These are phyloP conservation scores for Euschistus heros DNA, from an alignment of 1,140 invertebrate species.

Conservation along the genomic window DNA sequence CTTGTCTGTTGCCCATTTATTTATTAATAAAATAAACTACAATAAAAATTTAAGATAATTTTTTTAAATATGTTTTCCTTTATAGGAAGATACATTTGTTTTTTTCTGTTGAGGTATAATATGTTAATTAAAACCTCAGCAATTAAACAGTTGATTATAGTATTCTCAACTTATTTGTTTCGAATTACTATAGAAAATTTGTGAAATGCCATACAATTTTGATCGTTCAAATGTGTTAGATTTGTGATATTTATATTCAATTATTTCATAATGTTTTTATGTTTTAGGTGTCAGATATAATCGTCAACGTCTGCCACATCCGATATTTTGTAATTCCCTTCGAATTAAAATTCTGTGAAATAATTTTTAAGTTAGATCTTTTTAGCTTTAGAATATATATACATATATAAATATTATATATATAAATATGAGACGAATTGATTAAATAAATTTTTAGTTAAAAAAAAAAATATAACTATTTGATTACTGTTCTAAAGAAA, in stretches of 20 bases:
- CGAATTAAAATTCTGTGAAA: background rate
- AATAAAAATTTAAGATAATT: no score
- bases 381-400: background rate
- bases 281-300: background rate
- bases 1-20: no score
- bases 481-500: slow-evolving; percentile 6
- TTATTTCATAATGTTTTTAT: background rate
- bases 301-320: background rate
- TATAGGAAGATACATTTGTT: no score
- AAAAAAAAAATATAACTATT: slow-evolving; percentile 2
- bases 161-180: background rate
- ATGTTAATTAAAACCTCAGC: no score
- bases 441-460: slow-evolving; percentile 6
- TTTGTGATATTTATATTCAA: background rate
- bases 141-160: no score
- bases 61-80: no score
- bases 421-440: slow-evolving; percentile 1
- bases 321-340: slow-evolving; percentile 4
- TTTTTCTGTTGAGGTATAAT: no score
- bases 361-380: slow-evolving; percentile 6
- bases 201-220: background rate
- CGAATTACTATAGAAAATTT: background rate
- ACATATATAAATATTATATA: background rate
- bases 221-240: background rate
- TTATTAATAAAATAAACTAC: no score